These are phyloP conservation scores for cat (Felis catus) DNA, from an alignment of 2,113 vertebrate species.

Conservation along the genomic window DNA sequence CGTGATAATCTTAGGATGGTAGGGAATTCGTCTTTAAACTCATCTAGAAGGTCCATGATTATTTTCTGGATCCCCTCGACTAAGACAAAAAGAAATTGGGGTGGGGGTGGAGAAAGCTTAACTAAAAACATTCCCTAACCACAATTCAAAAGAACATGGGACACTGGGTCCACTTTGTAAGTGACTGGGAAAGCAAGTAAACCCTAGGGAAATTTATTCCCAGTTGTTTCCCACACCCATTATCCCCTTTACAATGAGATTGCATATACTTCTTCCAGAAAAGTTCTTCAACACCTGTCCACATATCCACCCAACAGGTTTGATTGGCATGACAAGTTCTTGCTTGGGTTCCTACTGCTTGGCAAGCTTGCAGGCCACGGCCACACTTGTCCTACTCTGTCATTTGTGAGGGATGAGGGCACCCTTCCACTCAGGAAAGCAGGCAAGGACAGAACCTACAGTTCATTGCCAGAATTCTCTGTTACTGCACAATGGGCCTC, in stretches of 20 bases:
- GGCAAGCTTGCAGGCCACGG: not conserved
- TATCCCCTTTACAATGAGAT: slow-evolving; percentile 8
- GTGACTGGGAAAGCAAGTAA: not conserved
- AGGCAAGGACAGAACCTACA: slow-evolving; percentile 18
- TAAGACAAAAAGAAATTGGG: slow-evolving; percentile 56
- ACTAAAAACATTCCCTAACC: not conserved
- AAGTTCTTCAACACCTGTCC: slow-evolving; percentile 76
- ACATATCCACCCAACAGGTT: slow-evolving; percentile 73
- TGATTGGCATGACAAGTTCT: slow-evolving; percentile 54
- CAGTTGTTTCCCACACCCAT: not conserved
- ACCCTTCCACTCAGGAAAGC: slow-evolving; percentile 3
- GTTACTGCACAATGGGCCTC: slow-evolving; percentile 72
- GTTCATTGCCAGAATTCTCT: slow-evolving; percentile 54
- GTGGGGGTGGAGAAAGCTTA: not conserved
- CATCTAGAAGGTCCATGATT: slow-evolving; percentile 77
- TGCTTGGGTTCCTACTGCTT: not conserved
- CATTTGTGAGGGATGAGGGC: not conserved
- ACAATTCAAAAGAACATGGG: not conserved
- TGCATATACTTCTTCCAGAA: slow-evolving; percentile 74
- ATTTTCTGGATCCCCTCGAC: slow-evolving; percentile 75
- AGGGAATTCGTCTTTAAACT: slow-evolving; percentile 80
- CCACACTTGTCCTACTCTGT: not conserved
- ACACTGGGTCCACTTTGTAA: not conserved
- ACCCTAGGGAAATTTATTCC: not conserved
- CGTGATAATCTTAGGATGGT: slow-evolving; percentile 68